Percentiles rank a stretch among this genome's conserved stretches.
phyloP scores from a whole-genome alignment of 1,140 invertebrate species.

The Sitobion miscanthi region DNA sequence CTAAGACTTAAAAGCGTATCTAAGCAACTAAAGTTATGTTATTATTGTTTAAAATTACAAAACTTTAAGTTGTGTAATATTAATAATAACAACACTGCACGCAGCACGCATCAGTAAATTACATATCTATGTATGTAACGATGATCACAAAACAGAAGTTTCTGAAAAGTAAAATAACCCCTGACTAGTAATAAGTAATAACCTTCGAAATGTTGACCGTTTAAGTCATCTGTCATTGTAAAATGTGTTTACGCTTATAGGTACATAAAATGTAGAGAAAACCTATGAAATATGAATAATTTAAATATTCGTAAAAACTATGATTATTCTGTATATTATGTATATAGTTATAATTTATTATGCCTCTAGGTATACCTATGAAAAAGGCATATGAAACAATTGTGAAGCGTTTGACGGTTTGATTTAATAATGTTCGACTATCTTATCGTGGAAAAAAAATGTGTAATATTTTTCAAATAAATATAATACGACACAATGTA shows the following conservation, averaged over 20 bases:
- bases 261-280: neutral
- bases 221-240: neutral
- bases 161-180: neutral
- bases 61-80: neutral
- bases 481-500: neutral
- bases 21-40: neutral
- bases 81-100: neutral
- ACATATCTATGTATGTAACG: neutral
- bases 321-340: neutral
- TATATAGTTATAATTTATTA: too few species aligned
- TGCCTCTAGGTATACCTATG: too few species aligned
- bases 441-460: too few species aligned
- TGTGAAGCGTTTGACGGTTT: too few species aligned
- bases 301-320: neutral
- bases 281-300: neutral
- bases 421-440: neutral
- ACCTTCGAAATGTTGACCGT: neutral
- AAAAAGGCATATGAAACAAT: too few species aligned
- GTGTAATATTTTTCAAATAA: too few species aligned
- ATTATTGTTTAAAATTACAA: neutral
- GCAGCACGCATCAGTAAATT: neutral
- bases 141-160: neutral
- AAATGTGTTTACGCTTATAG: neutral
- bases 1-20: neutral
- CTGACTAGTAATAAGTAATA: neutral